Evolutionary conservation across 2,888 invertebrate species (phyloP).

Genomic region (Heliconius charithonia): DNA sequence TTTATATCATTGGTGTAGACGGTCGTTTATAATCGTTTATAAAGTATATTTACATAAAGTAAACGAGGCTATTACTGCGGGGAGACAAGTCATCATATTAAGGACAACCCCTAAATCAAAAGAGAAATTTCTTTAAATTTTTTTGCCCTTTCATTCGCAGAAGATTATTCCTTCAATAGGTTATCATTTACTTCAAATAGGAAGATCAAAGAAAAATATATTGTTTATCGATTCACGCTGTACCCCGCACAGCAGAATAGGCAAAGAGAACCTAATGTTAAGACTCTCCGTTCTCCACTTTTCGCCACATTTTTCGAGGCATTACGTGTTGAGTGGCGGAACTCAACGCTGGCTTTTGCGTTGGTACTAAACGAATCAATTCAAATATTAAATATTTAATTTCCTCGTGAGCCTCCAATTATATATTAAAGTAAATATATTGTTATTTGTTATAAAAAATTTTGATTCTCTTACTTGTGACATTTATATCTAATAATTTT

Average conservation of each 20-base stretch:
- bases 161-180: neutral
- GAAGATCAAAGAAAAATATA: neutral
- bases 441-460: too few relatives aligned
- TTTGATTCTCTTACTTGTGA: too few relatives aligned
- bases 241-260: neutral
- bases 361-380: too few relatives aligned
- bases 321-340: too few relatives aligned
- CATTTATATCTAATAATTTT: too few relatives aligned
- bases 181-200: neutral
- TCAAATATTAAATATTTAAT: too few relatives aligned
- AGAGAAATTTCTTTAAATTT: neutral
- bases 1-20: neutral
- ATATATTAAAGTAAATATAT: too few relatives aligned
- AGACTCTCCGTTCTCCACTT: too few relatives aligned
- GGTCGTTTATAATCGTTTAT: conserved; percentile 19
- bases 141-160: neutral
- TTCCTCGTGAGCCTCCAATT: too few relatives aligned
- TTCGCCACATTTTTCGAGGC: too few relatives aligned
- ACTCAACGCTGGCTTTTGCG: too few relatives aligned
- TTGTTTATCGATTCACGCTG: neutral
- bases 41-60: conserved; percentile 25
- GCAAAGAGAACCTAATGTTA: too few relatives aligned
- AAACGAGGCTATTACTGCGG: conserved; percentile 20
- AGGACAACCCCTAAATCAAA: conserved; percentile 19
- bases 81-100: conserved; percentile 28